Base-by-base conservation (phyloP, 2,888 invertebrate species). In the Ptilodon capucinus region DNA sequence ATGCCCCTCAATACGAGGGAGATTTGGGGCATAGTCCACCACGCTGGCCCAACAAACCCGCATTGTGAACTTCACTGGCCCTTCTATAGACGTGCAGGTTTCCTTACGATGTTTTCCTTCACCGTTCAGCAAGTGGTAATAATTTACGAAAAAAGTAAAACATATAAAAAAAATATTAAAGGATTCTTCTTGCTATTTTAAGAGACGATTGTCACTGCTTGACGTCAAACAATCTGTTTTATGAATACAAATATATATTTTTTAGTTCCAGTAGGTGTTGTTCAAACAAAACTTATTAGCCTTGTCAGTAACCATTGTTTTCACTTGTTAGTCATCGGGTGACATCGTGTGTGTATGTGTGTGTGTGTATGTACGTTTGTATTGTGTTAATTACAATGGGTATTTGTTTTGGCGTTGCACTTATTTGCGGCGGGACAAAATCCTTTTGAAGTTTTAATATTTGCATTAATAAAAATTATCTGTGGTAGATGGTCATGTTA, bases 221-320 rank as follows among this genome's bases (percentile, higher is more conserved):
- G 25, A 28, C 28, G 28, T 3, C 28, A 11, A n/a, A 28, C 28
- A 25, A n/a, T n/a, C n/a, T n/a, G n/a, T 25, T 28, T 28, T 11
- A 11, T 28, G 28, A n/a, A 28, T 23, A 23, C 9, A 8, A 7
- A 23, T 23, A 28, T 2, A 11, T 2, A n/a, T 28, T 28, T 28
- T 28, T 3, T n/a, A n/a, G 2, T 28, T 28, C n/a, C 28, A n/a
- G 28, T 28, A 28, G 36, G 21, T 39, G 30, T 18, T 9, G 28
- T 21, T 17, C 19, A 50, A 14, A 45, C 40, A 35, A 34, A 30
- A 47, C 18, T 23, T 21, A 46, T 45, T 40, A 42, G 41, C 40
- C 18, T 51, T 57, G 57, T 57, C 48, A 40, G 41, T 30, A 19
- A 41, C 45, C 40, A 52, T 46, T 61, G 48, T 58, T 43, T 38